Conservation (phyloP, 1,140 invertebrate genomes). For the Caerostris darwini region DNA sequence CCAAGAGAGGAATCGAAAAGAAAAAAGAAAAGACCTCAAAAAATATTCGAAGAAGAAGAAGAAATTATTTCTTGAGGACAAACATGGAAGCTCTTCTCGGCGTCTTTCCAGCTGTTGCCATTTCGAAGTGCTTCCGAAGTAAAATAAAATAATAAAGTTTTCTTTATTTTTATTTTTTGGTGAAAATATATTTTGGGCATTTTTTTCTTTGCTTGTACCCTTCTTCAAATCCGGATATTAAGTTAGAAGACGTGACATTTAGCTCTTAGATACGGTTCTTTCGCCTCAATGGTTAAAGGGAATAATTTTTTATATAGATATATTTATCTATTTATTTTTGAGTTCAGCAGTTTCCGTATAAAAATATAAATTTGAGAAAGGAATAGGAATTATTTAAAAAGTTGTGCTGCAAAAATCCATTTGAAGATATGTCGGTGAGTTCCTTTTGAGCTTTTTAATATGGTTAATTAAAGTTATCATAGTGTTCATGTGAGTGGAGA, state of each 20-base stretch:
- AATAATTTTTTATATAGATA: background rate
- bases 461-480: background rate
- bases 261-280: background rate
- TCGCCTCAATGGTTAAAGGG: slow-evolving; percentile 27
- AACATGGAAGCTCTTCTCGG: background rate
- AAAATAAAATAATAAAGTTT: slow-evolving; percentile 4
- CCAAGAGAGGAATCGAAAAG: background rate
- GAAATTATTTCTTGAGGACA: slow-evolving; percentile 36
- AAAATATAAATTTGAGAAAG: no score
- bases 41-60: slow-evolving; percentile 11
- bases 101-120: slow-evolving; percentile 16
- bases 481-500: background rate
- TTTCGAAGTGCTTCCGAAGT: background rate
- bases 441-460: background rate
- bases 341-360: background rate
- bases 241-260: slow-evolving; percentile 45
- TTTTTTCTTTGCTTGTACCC: background rate
- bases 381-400: no score
- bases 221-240: slow-evolving; percentile 44
- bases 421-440: background rate
- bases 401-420: no score
- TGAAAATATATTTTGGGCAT: background rate
- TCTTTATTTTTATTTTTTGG: background rate
- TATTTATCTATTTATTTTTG: no score
- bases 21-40: background rate